Evolutionary conservation across 1,140 invertebrate species (phyloP).

Genomic region (Eueides isabella): DNA sequence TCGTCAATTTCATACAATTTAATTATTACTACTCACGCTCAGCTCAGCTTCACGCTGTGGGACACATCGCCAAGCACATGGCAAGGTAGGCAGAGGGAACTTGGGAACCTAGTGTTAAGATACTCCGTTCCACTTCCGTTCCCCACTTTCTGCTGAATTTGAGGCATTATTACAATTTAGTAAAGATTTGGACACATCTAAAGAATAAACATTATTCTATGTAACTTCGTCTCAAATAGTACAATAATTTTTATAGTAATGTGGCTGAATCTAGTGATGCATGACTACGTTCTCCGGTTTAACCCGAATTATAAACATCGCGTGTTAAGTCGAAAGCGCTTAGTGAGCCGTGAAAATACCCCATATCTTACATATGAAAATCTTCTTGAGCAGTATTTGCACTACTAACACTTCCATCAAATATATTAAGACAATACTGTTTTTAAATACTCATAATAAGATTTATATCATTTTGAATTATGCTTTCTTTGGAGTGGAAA

Average conservation of each 20-base stretch:
- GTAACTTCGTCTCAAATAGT: not conserved
- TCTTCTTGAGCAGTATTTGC: not conserved
- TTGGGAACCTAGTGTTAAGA: no score
- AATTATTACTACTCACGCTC: no score
- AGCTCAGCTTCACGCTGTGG: no score
- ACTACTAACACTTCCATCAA: not conserved
- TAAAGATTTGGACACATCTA: not conserved
- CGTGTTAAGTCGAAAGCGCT: not conserved
- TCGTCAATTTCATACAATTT: constrained; percentile 25
- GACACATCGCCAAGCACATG: no score
- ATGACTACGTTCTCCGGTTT: not conserved
- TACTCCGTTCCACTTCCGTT: no score
- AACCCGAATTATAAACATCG: not conserved
- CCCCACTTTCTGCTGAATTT: no score
- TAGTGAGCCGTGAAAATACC: not conserved
- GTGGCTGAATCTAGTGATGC: not conserved
- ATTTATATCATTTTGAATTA: not conserved
- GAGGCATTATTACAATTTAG: no score
- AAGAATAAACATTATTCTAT: not conserved
- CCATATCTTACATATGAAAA: not conserved
- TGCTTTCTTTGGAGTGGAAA: constrained; percentile 11
- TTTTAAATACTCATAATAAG: not conserved
- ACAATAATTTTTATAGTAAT: not conserved
- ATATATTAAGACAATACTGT: not conserved
- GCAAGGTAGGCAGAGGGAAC: no score